A percentile compares a stretch with the other conserved stretches of the same genome.
Conservation (phyloP, 2,113 vertebrate genomes). For the Pogona vitticeps region DNA sequence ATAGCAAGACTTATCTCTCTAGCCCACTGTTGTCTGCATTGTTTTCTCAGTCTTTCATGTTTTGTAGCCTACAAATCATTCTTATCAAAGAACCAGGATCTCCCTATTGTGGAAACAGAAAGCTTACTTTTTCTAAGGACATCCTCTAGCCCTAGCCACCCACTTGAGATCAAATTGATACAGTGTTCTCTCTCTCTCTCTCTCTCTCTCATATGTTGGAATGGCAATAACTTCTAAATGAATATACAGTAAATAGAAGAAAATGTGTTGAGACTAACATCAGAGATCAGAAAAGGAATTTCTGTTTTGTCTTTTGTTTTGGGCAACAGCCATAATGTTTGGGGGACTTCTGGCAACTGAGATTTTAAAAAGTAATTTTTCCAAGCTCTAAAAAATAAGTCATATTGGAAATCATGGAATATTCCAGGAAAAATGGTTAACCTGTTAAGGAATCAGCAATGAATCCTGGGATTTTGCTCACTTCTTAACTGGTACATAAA, state of each 20-base stretch:
- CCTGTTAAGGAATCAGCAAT: background rate
- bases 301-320: no score
- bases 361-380: no score
- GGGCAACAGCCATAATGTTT: no score
- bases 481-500: background rate
- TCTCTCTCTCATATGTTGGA: background rate
- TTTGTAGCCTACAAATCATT: no score
- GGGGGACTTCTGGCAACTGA: no score
- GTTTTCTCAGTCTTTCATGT: no score
- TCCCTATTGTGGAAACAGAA: background rate
- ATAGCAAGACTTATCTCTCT: no score
- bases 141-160: background rate
- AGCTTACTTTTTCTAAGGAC: background rate
- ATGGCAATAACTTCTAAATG: background rate
- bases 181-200: no score
- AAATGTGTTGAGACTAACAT: background rate
- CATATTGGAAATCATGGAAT: background rate
- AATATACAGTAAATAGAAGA: background rate
- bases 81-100: no score
- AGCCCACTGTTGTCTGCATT: no score
- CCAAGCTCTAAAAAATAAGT: background rate
- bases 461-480: background rate
- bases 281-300: no score
- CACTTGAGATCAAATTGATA: background rate
- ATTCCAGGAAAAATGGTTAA: background rate